phyloP scores from a whole-genome alignment of 2,797 vertebrate species.

The Pantherophis vulpinus region DNA sequence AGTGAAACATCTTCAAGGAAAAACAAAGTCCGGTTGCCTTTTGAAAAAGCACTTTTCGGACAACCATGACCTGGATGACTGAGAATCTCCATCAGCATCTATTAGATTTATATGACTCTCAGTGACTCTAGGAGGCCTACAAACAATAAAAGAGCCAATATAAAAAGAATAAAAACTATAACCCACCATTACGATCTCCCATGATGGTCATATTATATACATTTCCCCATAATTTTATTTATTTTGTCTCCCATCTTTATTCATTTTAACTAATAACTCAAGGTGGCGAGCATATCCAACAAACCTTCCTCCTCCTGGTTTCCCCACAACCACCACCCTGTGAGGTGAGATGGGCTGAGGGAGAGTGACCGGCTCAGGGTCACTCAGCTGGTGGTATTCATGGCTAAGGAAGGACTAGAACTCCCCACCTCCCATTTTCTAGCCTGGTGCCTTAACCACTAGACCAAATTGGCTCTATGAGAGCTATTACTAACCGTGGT shows the following conservation, averaged over 20 bases:
- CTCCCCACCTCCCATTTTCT: not conserved
- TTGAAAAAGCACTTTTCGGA: not conserved
- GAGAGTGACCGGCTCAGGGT: too few species aligned
- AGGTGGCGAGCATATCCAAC: not conserved
- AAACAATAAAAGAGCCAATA: not conserved
- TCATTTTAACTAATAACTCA: not conserved
- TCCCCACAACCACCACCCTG: not conserved
- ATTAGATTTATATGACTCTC: not conserved
- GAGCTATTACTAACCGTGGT: not conserved
- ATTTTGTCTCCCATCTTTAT: not conserved
- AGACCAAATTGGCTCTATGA: not conserved
- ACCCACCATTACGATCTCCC: not conserved
- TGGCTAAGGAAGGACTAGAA: not conserved
- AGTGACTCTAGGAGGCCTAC: not conserved
- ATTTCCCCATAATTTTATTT: not conserved
- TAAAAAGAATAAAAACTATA: too few species aligned
- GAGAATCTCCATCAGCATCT: not conserved
- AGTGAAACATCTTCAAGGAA: not conserved
- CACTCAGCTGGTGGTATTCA: too few species aligned
- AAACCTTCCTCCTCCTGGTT: not conserved
- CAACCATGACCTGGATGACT: not conserved
- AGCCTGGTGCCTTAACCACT: not conserved
- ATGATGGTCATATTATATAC: not conserved
- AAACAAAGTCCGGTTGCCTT: not conserved
- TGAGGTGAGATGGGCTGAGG: not conserved